phyloP scores from a whole-genome alignment of 92 coral and sea anemone genomes.

The Palythoa grandiflora region DNA sequence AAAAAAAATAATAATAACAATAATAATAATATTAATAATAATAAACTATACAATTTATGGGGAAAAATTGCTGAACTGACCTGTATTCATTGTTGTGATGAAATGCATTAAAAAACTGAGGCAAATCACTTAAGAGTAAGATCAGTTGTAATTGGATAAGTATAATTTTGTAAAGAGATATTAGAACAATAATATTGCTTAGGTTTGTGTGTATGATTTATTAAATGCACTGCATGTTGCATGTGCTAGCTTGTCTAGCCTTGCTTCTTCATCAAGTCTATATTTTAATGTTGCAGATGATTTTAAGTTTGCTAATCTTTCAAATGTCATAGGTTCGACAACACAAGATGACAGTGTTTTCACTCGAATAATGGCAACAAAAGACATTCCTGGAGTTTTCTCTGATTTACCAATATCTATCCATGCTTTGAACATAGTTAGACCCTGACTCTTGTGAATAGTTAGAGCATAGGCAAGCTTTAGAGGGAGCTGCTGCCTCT shows the following conservation, averaged over 20 bases:
- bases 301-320: slow-evolving; percentile 68
- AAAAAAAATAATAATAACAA: slow-evolving; percentile 35
- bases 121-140: slow-evolving; percentile 50
- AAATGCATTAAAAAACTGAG: slow-evolving; percentile 45
- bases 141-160: slow-evolving; percentile 50
- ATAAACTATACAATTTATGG: slow-evolving; percentile 46
- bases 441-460: background rate
- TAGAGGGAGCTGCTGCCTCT: slow-evolving; percentile 70
- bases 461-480: slow-evolving; percentile 76
- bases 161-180: slow-evolving; percentile 51
- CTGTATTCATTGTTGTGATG: slow-evolving; percentile 46
- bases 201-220: slow-evolving; percentile 37
- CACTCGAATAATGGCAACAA: slow-evolving; percentile 75
- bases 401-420: slow-evolving; percentile 74
- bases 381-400: slow-evolving; percentile 69
- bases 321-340: slow-evolving; percentile 76
- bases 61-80: slow-evolving; percentile 55
- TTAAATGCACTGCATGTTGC: slow-evolving; percentile 67
- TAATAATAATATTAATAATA: slow-evolving; percentile 42
- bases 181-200: slow-evolving; percentile 49
- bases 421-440: slow-evolving; percentile 65
- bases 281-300: slow-evolving; percentile 70
- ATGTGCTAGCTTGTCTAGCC: slow-evolving; percentile 62
- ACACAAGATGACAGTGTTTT: slow-evolving; percentile 70
- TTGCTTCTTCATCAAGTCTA: slow-evolving; percentile 69